A percentile compares a stretch with the other conserved stretches of the same genome.
Evolutionary conservation across 1,140 invertebrate genomes (phyloP).

Genomic region (Vanessa tameamea): DNA sequence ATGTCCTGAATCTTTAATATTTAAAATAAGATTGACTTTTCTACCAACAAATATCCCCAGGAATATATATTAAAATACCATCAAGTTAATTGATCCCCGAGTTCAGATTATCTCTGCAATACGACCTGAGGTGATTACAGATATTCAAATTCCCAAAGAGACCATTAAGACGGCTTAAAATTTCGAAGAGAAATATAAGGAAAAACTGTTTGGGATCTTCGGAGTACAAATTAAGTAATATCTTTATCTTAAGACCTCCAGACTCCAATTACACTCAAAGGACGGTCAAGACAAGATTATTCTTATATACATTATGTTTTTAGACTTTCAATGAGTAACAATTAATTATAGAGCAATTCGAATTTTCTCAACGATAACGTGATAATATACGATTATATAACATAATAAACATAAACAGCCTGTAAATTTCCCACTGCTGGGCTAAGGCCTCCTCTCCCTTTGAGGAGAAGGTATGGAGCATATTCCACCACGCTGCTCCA

Average conservation of each 20-base stretch:
- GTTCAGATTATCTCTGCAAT: slow-evolving; percentile 20
- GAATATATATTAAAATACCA: background rate
- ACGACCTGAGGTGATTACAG: slow-evolving; percentile 25
- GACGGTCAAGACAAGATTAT: background rate
- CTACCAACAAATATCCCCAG: background rate
- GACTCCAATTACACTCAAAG: background rate
- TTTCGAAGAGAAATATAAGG: slow-evolving; percentile 15
- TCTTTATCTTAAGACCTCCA: slow-evolving; percentile 8
- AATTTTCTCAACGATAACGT: too few species aligned
- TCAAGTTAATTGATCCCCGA: slow-evolving; percentile 21
- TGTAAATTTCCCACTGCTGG: too few species aligned
- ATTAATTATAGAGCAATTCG: too few species aligned
- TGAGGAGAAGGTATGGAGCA: too few species aligned
- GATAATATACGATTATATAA: too few species aligned
- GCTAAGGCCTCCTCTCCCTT: too few species aligned
- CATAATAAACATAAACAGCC: too few species aligned
- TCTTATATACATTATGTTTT: too few species aligned
- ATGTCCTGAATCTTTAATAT: background rate
- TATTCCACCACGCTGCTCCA: too few species aligned
- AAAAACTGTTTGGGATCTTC: slow-evolving; percentile 21
- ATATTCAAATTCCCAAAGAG: slow-evolving; percentile 14
- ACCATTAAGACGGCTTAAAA: slow-evolving; percentile 4
- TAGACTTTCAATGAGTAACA: too few species aligned
- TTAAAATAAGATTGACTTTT: background rate
- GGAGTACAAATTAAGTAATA: slow-evolving; percentile 11